These are phyloP conservation scores for Holothuria scabra DNA, from an alignment of 53 echinoderm and acorn worm genomes.

Conservation along the genomic window DNA sequence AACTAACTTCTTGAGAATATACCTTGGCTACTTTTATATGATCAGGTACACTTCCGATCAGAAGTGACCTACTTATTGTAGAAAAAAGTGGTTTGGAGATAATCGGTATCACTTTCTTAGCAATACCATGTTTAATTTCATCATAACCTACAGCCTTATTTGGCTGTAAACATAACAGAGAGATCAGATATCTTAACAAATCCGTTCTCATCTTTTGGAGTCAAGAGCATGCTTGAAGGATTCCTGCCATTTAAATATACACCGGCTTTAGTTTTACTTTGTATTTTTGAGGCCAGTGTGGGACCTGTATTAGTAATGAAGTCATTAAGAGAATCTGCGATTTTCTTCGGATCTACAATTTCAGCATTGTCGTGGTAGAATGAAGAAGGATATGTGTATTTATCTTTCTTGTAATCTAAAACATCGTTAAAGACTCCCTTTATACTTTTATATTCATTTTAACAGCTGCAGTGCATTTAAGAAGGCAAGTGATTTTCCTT, in stretches of 20 bases:
- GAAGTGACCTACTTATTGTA: neutral
- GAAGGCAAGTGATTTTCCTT: too few relatives aligned
- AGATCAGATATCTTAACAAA: slow-evolving; percentile 12
- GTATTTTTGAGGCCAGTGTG: neutral
- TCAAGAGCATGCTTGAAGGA: slow-evolving; percentile 1
- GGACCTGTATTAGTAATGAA: neutral
- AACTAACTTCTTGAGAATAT: too few relatives aligned
- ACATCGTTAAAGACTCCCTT: neutral
- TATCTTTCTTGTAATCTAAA: slow-evolving; percentile 8
- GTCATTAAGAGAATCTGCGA: slow-evolving; percentile 16
- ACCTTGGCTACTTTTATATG: too few relatives aligned
- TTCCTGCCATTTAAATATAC: neutral
- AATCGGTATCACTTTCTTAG: neutral
- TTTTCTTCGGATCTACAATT: neutral
- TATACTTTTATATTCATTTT: slow-evolving; percentile 19
- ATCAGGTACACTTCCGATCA: neutral
- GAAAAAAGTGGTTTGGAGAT: too few relatives aligned
- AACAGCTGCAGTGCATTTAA: neutral
- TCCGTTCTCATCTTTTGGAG: neutral
- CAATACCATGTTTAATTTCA: slow-evolving; percentile 2
- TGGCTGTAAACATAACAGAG: slow-evolving; percentile 1
- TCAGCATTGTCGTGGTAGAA: neutral
- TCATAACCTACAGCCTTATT: neutral
- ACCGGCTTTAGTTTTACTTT: neutral
- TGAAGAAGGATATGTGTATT: neutral